Evolutionary conservation across 2,113 vertebrate genomes (phyloP), one percentile per base, ranked within the genome.

Genomic region (Callipepla californica): DNA sequence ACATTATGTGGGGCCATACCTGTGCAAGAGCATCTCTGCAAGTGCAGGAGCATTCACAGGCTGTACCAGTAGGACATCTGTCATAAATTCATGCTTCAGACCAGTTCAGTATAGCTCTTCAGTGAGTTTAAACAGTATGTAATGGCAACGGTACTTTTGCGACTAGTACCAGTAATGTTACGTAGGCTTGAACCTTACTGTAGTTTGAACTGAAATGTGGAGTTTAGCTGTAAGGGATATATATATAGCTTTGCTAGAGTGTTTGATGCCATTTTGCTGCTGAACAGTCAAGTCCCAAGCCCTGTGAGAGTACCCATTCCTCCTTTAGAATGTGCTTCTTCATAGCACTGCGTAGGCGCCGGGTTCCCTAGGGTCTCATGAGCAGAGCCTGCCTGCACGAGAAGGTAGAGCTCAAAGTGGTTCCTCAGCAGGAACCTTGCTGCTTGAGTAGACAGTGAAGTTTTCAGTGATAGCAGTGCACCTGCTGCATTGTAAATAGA

Each of bases 1-100:
- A 32, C 0, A 69, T 58, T 1, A 0, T 14, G 4, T 2, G 63
- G 50, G 36, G 51, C 53, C 6, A 6, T 63, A 7, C 12, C 16
- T 44, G 2, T 34, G 69, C 42, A 72, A 59, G 32, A 34, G 40
- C n/a, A 66, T 22, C 17, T 78, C 48, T 53, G 66, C 66, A 75
- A 63, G 9, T 55, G 16, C 6, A 36, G 57, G 18, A 53, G 36
- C 74, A 70, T 21, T 18, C n/a, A n/a, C 47, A 45, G 74, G 57
- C 78, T 5, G 7, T 25, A 45, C n/a, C 63, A 53, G 26, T 5
- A 63, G 61, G 50, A 38, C 38, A 55, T 25, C 50, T 78, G 61
- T 4, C 20, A 34, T 48, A 77, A 58, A 74, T 63, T n/a, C 28
- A 6, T 76, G 18, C 40, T n/a, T 45, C 42, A 21, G 78, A 36